Base-by-base conservation (phyloP, 2,888 invertebrate genomes). In the Merodon equestris region DNA sequence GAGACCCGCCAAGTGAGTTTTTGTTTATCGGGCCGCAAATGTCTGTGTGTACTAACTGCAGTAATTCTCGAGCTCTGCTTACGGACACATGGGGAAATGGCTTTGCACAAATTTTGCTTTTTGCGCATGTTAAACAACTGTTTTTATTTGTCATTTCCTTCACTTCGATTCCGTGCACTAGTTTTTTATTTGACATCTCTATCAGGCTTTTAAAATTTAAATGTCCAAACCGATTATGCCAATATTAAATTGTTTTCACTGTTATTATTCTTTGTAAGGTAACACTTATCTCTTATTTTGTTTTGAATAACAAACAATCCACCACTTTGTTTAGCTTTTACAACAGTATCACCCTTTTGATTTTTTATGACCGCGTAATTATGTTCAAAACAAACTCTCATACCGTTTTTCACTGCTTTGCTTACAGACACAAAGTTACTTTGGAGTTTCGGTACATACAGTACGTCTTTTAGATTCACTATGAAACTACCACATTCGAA, bases 11-110 rank as follows among this genome's bases (percentile, higher is more conserved):
- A n/a, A 47, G 40, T 2, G 81, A 83, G 13, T 1, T 42, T 14
- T 45, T 63, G 4, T 53, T 54, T 10, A 82, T 77, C 1, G 81
- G 82, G 9, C 81, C 81, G 34, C 74, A 82, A 10, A 82, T 57
- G 47, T 82, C 76, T 1, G 73, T 75, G 42, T 83, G 81, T 40
- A 40, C 17, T 17, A 14, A 81, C 42, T 64, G 13, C 74, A 40
- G 40, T 2, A 15, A 60, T n/a, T 18, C 45, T 45, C 13, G 53
- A 14, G 9, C 57, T 58, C 13, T 40, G n/a, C 40, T 40, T 10
- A 3, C 40, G 27, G 27, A 27, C 40, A 34, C 18, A 10, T 51
- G 40, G 13, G 75, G 38, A 60, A 75, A 82, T 9, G 66, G 53
- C 18, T 61, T 64, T 0, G 51, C 54, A 47, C 42, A 63, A 17